Percentiles rank a stretch among this genome's conserved stretches.
Conservation (phyloP, 1,140 invertebrate genomes). For the Ladona fulva region DNA sequence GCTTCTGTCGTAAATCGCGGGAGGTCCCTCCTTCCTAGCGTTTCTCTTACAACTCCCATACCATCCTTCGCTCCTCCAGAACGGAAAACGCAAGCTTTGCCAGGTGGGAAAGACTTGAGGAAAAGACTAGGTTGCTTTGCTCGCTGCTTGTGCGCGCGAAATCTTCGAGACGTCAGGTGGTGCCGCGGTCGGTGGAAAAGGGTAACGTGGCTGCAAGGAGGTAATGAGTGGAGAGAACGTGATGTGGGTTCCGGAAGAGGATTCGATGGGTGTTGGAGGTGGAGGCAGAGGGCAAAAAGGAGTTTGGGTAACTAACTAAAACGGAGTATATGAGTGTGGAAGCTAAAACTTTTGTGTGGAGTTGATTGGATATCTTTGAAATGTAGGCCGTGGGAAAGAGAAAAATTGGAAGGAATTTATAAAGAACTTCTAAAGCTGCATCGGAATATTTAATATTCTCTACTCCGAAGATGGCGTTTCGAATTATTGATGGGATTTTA, state of each 20-base stretch:
- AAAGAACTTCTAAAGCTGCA: no score
- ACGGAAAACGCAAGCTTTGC: not conserved
- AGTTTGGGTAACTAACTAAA: not conserved
- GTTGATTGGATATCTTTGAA: constrained; percentile 1
- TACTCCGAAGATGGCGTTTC: no score
- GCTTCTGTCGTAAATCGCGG: not conserved
- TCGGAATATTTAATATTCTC: no score
- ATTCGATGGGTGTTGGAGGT: not conserved
- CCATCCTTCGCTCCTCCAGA: not conserved
- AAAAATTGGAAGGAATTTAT: no score
- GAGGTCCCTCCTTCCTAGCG: not conserved
- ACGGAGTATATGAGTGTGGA: not conserved
- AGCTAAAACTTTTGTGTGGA: not conserved
- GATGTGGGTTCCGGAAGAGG: not conserved
- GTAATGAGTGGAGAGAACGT: not conserved
- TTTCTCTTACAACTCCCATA: not conserved
- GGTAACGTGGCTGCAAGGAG: not conserved
- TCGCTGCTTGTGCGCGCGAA: not conserved
- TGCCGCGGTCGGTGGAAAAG: not conserved
- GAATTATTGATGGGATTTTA: no score
- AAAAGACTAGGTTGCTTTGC: not conserved
- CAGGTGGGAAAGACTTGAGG: not conserved
- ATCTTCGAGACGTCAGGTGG: not conserved
- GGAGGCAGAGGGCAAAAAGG: not conserved
- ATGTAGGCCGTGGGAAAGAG: not conserved